These are phyloP conservation scores for Spondyliosoma cantharus DNA, from an alignment of 2,797 vertebrate species.

Conservation along the genomic window DNA sequence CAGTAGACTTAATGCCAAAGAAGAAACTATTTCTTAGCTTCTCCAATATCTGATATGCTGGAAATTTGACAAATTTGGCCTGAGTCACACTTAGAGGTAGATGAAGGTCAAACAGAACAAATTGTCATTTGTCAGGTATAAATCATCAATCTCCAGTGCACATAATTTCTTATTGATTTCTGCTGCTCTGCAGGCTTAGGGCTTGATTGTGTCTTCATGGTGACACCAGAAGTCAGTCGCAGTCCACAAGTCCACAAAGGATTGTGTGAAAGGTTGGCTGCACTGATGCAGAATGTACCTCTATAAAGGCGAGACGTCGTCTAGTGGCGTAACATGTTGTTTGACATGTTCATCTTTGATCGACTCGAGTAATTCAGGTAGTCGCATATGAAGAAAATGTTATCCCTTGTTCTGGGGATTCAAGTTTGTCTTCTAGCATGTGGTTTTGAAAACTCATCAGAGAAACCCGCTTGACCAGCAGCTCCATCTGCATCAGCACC, in stretches of 20 bases:
- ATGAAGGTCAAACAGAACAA: conserved; percentile 31
- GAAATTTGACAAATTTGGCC: background rate
- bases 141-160: conserved; percentile 13
- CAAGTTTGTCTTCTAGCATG: conserved; percentile 9
- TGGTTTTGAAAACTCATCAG: conserved; percentile 52
- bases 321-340: conserved; percentile 12
- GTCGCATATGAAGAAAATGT: background rate
- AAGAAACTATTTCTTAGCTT: conserved; percentile 2
- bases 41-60: background rate
- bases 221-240: conserved; percentile 24
- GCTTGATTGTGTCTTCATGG: conserved; percentile 37
- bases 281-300: conserved; percentile 30
- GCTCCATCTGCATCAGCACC: conserved; percentile 70
- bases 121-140: conserved; percentile 33
- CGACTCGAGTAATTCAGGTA: background rate
- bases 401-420: background rate
- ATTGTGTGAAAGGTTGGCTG: conserved; percentile 41
- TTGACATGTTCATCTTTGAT: conserved; percentile 46
- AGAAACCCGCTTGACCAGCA: conserved; percentile 60
- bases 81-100: conserved; percentile 27
- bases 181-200: conserved; percentile 2
- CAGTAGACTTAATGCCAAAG: conserved; percentile 2
- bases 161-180: conserved; percentile 47
- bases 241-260: conserved; percentile 33
- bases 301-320: conserved; percentile 32